phyloP scores from a whole-genome alignment of 2,888 invertebrate genomes.

The Oscheius myriophilus region DNA sequence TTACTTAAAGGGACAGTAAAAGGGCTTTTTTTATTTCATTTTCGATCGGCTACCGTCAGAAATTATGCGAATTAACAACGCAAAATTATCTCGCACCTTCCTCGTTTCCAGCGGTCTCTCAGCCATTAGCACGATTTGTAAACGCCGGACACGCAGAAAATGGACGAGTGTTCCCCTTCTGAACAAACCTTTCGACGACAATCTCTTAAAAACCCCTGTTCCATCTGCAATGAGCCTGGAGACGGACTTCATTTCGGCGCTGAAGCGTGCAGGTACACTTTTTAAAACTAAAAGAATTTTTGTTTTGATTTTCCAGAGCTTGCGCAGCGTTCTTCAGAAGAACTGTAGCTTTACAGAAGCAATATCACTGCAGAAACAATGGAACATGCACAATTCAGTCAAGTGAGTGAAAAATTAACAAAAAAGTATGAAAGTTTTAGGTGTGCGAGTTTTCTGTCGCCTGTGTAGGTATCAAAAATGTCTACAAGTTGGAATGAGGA shows the following conservation, averaged over 20 bases:
- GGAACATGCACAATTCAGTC: conserved; percentile 6
- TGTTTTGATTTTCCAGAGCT: conserved; percentile 3
- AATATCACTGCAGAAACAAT: conserved; percentile 9
- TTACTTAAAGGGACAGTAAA: too few relatives aligned
- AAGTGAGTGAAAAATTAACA: conserved; percentile 1
- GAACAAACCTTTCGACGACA: too few relatives aligned
- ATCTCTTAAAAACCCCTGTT: conserved; percentile 5
- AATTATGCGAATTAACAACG: too few relatives aligned
- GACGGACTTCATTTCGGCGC: conserved; percentile 25
- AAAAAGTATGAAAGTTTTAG: neutral
- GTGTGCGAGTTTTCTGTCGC: conserved; percentile 4
- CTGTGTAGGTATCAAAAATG: conserved; percentile 11
- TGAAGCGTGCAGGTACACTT: conserved; percentile 17
- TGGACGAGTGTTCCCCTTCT: too few relatives aligned
- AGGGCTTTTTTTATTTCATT: too few relatives aligned
- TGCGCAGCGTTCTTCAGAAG: conserved; percentile 19
- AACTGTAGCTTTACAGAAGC: conserved; percentile 10
- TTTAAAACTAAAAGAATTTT: neutral
- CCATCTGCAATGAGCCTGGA: conserved; percentile 10
- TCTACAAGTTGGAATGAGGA: conserved; percentile 14
- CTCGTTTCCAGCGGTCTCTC: too few relatives aligned
- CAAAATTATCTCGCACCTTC: too few relatives aligned
- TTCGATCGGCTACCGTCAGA: too few relatives aligned
- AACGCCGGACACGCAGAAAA: too few relatives aligned
- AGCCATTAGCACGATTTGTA: too few relatives aligned